Conservation (phyloP, 1,140 invertebrate genomes). For the Tenebrio molitor region DNA sequence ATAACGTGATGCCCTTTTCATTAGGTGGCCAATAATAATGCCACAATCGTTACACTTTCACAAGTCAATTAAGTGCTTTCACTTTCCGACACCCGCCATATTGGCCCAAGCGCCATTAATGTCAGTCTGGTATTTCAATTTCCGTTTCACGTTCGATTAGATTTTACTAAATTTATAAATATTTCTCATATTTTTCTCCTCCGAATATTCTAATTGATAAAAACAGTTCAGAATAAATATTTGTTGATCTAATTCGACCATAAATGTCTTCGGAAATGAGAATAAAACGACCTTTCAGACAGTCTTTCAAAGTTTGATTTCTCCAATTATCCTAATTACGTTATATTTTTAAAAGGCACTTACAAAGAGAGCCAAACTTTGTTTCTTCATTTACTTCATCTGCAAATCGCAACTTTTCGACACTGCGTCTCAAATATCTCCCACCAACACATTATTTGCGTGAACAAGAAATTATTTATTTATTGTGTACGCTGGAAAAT, state of each 20-base stretch:
- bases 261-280: slow-evolving; percentile 32
- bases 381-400: slow-evolving; percentile 27
- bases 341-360: slow-evolving; percentile 42
- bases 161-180: too few relatives aligned
- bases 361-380: slow-evolving; percentile 33
- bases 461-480: too few relatives aligned
- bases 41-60: slow-evolving; percentile 16
- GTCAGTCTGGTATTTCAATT: neutral
- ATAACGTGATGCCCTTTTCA: slow-evolving; percentile 24
- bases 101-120: neutral
- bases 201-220: too few relatives aligned
- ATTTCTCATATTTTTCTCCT: too few relatives aligned
- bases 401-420: slow-evolving; percentile 30
- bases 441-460: too few relatives aligned
- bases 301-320: slow-evolving; percentile 31
- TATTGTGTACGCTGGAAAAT: too few relatives aligned
- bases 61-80: slow-evolving; percentile 19
- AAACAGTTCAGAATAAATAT: neutral
- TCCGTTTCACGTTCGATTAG: too few relatives aligned
- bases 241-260: slow-evolving; percentile 28
- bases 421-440: neutral
- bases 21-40: neutral
- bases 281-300: slow-evolving; percentile 33
- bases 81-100: slow-evolving; percentile 22
- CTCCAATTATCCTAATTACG: slow-evolving; percentile 37